A percentile compares a stretch with the other conserved stretches of the same genome.
phyloP scores from a whole-genome alignment of 2,113 vertebrate genomes.

The Chinchilla lanigera region DNA sequence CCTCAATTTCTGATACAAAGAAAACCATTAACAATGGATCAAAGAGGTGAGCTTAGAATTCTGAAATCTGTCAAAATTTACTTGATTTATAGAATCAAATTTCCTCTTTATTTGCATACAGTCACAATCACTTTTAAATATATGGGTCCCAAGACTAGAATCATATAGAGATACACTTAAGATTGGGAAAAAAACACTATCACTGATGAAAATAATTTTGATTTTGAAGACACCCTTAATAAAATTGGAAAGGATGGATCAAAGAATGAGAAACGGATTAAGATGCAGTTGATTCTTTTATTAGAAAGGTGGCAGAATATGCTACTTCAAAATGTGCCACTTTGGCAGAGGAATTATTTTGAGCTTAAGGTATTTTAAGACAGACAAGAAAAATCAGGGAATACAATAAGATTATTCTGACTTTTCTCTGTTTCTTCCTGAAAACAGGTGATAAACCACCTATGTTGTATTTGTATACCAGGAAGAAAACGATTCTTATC shows the following conservation, averaged over 20 bases:
- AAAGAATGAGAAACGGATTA: neutral
- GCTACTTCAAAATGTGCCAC: neutral
- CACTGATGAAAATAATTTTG: neutral
- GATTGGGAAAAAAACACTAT: neutral
- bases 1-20: neutral
- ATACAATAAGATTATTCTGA: fast-evolving
- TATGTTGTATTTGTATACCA: neutral
- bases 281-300: neutral
- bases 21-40: neutral
- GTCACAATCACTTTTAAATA: neutral
- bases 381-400: neutral
- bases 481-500: neutral
- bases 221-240: neutral
- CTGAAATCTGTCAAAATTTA: neutral
- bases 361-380: neutral
- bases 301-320: fast-evolving
- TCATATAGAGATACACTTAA: neutral
- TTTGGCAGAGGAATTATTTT: neutral
- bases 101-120: neutral
- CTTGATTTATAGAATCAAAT: neutral
- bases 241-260: neutral
- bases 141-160: neutral
- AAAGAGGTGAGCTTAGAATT: neutral
- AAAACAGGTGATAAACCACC: neutral
- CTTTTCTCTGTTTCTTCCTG: neutral